phyloP scores from a whole-genome alignment of 2,888 invertebrate species.

The Sphinx pinastri region DNA sequence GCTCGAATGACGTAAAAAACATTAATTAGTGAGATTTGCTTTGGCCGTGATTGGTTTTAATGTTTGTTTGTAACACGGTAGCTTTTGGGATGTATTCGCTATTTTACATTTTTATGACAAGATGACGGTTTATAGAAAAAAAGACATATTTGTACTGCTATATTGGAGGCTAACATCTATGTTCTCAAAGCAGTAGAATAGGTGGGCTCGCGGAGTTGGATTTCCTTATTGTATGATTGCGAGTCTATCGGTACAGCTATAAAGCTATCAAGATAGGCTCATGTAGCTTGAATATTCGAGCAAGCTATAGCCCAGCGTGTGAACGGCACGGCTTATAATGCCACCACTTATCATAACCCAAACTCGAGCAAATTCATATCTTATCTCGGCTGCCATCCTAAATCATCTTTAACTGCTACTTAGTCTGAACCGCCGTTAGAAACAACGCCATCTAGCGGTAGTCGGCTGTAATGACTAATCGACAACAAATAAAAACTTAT shows the following conservation, averaged over 20 bases:
- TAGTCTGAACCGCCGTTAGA: constrained; percentile 5
- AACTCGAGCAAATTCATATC: constrained; percentile 8
- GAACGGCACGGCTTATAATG: background rate
- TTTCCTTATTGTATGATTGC: too few relatives aligned
- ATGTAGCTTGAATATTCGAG: too few relatives aligned
- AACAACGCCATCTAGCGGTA: constrained; percentile 20
- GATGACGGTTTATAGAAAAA: background rate
- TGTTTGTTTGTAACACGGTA: constrained; percentile 12
- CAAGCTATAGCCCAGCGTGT: too few relatives aligned
- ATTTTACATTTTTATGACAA: constrained; percentile 5
- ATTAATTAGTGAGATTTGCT: constrained; percentile 23
- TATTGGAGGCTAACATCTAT: too few relatives aligned
- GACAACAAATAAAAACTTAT: constrained; percentile 18
- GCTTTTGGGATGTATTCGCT: background rate
- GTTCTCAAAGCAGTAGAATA: too few relatives aligned
- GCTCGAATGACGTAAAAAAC: constrained; percentile 14
- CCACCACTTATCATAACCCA: background rate
- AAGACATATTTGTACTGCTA: background rate
- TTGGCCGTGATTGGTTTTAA: constrained; percentile 15
- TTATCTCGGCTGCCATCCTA: background rate
- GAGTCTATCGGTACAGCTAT: too few relatives aligned
- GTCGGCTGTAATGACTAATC: constrained; percentile 15
- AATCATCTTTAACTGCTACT: constrained; percentile 1
- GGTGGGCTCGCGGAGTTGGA: too few relatives aligned
- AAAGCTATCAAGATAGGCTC: too few relatives aligned